These are phyloP conservation scores for Bagarius yarrelli DNA, from an alignment of 2,113 vertebrate species.

Conservation along the genomic window DNA sequence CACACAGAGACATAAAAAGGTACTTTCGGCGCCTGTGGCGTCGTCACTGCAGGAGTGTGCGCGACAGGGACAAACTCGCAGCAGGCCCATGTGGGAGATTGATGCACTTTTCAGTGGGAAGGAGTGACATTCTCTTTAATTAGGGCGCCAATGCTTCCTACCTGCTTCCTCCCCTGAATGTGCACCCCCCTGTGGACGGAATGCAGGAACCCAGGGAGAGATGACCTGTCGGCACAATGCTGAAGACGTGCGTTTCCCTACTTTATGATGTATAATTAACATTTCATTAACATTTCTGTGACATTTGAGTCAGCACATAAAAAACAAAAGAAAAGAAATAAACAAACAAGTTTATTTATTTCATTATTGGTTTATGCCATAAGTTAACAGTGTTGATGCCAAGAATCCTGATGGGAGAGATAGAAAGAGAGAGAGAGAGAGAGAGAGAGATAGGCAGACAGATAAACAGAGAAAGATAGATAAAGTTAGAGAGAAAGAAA, in stretches of 20 bases:
- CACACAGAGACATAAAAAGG: conserved; percentile 29
- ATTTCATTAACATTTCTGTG: conserved; percentile 75
- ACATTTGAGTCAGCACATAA: conserved; percentile 65
- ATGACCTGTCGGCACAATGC: conserved; percentile 58
- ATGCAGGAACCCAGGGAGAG: conserved; percentile 54
- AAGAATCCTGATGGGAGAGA: not conserved
- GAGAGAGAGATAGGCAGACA: not conserved
- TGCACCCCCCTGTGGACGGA: conserved; percentile 38
- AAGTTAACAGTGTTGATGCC: conserved; percentile 1
- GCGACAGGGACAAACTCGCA: conserved; percentile 67
- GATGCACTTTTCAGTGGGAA: conserved; percentile 70
- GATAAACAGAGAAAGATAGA: not conserved
- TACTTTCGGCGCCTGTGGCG: conserved; percentile 27
- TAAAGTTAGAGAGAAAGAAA: not conserved
- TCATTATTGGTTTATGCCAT: not conserved
- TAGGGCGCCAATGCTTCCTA: conserved; percentile 67
- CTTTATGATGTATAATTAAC: conserved; percentile 70
- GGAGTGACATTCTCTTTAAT: conserved; percentile 78
- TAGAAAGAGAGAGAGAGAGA: not conserved
- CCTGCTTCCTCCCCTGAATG: conserved; percentile 48
- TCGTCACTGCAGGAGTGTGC: conserved; percentile 33
- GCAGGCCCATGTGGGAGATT: conserved; percentile 64
- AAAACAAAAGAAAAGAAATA: conserved; percentile 36
- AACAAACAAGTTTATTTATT: conserved; percentile 23
- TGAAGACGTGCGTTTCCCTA: conserved; percentile 54